Base-by-base conservation (phyloP, 1,140 invertebrate species). In the Ridgeia piscesae region DNA sequence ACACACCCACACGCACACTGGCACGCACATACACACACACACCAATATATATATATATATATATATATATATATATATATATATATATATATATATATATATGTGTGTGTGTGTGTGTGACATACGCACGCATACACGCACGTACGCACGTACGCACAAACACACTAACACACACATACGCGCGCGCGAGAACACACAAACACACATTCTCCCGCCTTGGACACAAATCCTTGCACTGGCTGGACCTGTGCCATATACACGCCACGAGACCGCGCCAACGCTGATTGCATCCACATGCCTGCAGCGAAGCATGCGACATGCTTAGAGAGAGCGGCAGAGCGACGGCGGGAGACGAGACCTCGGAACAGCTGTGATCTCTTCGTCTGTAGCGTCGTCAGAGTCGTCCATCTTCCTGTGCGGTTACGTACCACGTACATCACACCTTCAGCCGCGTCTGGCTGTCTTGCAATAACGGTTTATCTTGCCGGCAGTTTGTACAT, bases 81-180 rank as follows among this genome's bases (percentile, higher is more conserved):
- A 77, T 21, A 33, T 2, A 90, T 4, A 90, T 27, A 21, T 27
- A 90, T 4, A 42, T 11, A 90, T 27, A 6, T 2, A 90, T 27
- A 90, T 4, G 21, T 33, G 33, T 4, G 33, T 1, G 33, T 33
- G 33, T 27, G 21, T 33, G n/a, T 33, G 33, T 14, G 35, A n/a
- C 89, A 90, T 33, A 33, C 89, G 35, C 34, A 90, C 35, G 89
- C n/a, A 21, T 27, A 14, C 14, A 90, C 89, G 17, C n/a, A 90
- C 58, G 27, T 21, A 31, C 58, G 58, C 58, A 31, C 58, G 58
- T 21, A 77, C 58, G 58, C 58, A 77, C 58, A 21, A 9, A 91
- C 91, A 17, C 91, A 91, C 42, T 8, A 34, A 91, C 91, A 14
- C 91, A 91, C 91, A 31, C 91, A 35, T 35, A 35, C 42, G 21